phyloP scores from a whole-genome alignment of 1,140 invertebrate genomes.

The Pachypsylla venusta region DNA sequence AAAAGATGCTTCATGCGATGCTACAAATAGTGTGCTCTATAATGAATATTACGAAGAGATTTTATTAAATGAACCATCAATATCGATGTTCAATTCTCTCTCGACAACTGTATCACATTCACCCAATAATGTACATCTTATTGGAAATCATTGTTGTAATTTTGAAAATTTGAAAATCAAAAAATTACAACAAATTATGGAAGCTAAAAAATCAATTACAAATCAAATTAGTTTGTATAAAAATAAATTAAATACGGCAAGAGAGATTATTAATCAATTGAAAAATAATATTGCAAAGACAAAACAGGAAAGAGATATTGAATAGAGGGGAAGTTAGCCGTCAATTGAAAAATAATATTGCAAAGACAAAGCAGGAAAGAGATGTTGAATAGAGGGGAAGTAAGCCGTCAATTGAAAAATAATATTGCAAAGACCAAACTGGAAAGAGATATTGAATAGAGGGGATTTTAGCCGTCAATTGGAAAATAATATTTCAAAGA shows the following conservation, averaged over 20 bases:
- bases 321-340: background rate
- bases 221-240: constrained; percentile 72
- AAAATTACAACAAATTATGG: constrained; percentile 57
- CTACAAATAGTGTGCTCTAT: constrained; percentile 13
- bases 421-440: background rate
- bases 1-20: constrained; percentile 37
- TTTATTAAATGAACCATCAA: constrained; percentile 91
- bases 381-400: background rate
- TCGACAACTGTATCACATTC: constrained; percentile 37
- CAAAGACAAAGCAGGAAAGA: background rate
- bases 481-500: background rate
- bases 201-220: constrained; percentile 69
- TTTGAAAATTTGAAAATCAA: constrained; percentile 84
- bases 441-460: background rate
- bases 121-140: background rate
- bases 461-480: background rate
- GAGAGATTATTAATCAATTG: background rate
- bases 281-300: background rate
- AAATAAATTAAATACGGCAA: background rate
- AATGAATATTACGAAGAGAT: constrained; percentile 73
- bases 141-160: constrained; percentile 35
- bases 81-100: constrained; percentile 71
- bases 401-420: background rate
- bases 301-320: background rate
- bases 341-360: background rate